Conservation (phyloP, 1,140 invertebrate genomes). For the Eriocheir sinensis region DNA sequence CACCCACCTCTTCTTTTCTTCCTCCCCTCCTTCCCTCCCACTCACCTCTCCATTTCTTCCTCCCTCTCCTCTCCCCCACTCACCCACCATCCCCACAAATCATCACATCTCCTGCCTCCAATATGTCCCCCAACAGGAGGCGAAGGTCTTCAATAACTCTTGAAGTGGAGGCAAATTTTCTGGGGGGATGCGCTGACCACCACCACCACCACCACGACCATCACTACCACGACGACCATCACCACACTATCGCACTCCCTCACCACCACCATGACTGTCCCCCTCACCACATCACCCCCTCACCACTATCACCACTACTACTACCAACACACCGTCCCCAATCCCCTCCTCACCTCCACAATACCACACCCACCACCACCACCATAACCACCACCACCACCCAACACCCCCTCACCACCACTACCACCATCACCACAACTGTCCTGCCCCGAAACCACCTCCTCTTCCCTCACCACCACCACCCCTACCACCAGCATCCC, state of each 20-base stretch:
- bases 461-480: not conserved
- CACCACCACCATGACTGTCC: slow-evolving; percentile 8
- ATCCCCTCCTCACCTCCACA: too few relatives aligned
- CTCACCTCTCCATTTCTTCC: not conserved
- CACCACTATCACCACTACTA: slow-evolving; percentile 45
- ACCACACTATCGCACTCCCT: slow-evolving; percentile 42
- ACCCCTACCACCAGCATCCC: not conserved
- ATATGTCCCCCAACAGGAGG: slow-evolving; percentile 51
- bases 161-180: slow-evolving; percentile 70
- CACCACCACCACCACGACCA: slow-evolving; percentile 36
- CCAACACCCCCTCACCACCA: too few relatives aligned
- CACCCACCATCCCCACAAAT: not conserved
- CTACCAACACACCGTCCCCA: too few relatives aligned
- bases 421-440: not conserved
- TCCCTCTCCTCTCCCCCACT: not conserved
- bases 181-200: slow-evolving; percentile 54
- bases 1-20: not conserved
- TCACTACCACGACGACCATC: not conserved
- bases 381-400: slow-evolving; percentile 34
- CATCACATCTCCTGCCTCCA: slow-evolving; percentile 37
- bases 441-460: too few relatives aligned
- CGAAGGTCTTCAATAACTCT: slow-evolving; percentile 61
- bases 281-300: slow-evolving; percentile 19
- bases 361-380: slow-evolving; percentile 43
- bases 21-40: not conserved